Conservation (phyloP, 2,113 vertebrate species). For the Gambusia holbrooki region DNA sequence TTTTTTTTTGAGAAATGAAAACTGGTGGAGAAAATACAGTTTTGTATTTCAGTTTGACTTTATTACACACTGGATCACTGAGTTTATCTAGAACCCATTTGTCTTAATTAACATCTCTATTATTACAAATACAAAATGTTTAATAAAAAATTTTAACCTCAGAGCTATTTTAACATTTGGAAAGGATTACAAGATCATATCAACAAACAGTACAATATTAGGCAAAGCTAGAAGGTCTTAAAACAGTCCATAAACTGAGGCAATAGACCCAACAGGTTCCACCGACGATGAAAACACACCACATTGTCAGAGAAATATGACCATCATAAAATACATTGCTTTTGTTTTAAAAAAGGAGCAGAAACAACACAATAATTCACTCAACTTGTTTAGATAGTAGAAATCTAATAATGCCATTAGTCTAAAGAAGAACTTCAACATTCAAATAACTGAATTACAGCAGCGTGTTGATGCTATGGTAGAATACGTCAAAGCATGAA, state of each 20-base stretch:
- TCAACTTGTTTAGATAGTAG: slow-evolving; percentile 51
- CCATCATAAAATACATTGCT: slow-evolving; percentile 57
- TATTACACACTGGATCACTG: slow-evolving; percentile 52
- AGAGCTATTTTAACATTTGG: slow-evolving; percentile 67
- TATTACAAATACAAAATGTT: slow-evolving; percentile 83
- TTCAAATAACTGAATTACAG: slow-evolving; percentile 40
- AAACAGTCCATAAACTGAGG: slow-evolving; percentile 64
- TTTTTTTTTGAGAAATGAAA: slow-evolving; percentile 26
- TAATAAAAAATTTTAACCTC: slow-evolving; percentile 82
- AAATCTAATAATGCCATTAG: slow-evolving; percentile 35
- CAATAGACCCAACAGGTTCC: slow-evolving; percentile 61
- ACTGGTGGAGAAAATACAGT: slow-evolving; percentile 22
- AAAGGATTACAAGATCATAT: slow-evolving; percentile 70
- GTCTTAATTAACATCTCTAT: slow-evolving; percentile 58
- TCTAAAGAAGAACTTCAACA: slow-evolving; percentile 29
- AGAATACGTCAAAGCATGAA: slow-evolving; percentile 42
- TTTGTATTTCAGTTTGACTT: slow-evolving; percentile 22
- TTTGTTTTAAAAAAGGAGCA: slow-evolving; percentile 30
- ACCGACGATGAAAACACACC: slow-evolving; percentile 69
- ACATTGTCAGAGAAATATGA: slow-evolving; percentile 63
- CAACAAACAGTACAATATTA: slow-evolving; percentile 69
- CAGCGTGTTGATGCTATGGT: slow-evolving; percentile 14
- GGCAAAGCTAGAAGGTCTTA: slow-evolving; percentile 60
- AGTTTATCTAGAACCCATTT: slow-evolving; percentile 36
- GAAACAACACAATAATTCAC: slow-evolving; percentile 50